phyloP scores from a whole-genome alignment of 2,797 vertebrate genomes.

The Girardinus metallicus region DNA sequence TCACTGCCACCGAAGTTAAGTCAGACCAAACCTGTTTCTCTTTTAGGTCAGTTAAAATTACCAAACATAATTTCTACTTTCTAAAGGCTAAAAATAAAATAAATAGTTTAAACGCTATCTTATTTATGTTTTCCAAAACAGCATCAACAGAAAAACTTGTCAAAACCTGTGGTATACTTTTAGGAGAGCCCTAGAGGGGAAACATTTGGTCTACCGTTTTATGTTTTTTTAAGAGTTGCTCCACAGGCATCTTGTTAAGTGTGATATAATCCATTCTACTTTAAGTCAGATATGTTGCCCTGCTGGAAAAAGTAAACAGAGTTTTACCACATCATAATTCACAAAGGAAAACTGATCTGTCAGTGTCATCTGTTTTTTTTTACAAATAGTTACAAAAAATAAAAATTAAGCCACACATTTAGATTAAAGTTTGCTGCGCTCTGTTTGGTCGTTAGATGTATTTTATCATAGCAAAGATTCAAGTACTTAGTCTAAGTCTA shows the following conservation, averaged over 20 bases:
- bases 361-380: neutral
- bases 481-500: neutral
- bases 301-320: neutral
- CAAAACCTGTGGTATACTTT: neutral
- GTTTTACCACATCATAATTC: neutral
- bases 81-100: neutral
- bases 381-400: neutral
- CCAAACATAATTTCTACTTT: neutral
- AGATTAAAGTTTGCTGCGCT: neutral
- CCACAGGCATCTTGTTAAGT: neutral
- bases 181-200: neutral
- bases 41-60: no score
- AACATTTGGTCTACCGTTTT: neutral
- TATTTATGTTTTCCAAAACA: neutral
- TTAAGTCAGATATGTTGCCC: neutral
- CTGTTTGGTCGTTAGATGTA: neutral
- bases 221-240: neutral
- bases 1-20: no score
- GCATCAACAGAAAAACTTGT: no score
- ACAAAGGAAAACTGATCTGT: neutral
- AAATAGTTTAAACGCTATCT: neutral
- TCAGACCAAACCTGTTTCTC: no score
- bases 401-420: neutral
- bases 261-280: neutral
- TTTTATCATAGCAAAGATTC: neutral